A percentile compares a stretch with the other conserved stretches of the same genome.
phyloP scores from a whole-genome alignment of 1,140 invertebrate species.

The Ooceraea biroi region DNA sequence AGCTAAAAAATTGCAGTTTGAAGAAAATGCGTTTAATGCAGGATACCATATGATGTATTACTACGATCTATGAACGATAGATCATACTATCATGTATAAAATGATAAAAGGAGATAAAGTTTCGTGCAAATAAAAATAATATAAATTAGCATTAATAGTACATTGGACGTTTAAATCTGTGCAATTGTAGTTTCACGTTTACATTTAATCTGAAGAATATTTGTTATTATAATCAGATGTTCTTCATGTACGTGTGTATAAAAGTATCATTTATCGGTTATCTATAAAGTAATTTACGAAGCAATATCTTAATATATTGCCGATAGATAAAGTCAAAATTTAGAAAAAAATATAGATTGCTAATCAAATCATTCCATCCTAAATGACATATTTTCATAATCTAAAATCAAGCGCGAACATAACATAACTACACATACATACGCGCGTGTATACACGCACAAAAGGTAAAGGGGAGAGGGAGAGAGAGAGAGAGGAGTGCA shows the following conservation, averaged over 20 bases:
- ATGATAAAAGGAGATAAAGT: slow-evolving; percentile 30
- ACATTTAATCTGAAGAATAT: slow-evolving; percentile 28
- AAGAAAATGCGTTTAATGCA: background rate
- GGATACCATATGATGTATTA: background rate
- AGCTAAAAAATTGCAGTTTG: background rate
- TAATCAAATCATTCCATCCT: slow-evolving; percentile 32
- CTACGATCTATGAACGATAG: slow-evolving; percentile 4
- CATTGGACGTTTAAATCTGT: slow-evolving; percentile 39
- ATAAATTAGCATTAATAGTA: slow-evolving; percentile 31
- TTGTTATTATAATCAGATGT: slow-evolving; percentile 43
- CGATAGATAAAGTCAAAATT: slow-evolving; percentile 32
- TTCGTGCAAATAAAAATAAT: background rate
- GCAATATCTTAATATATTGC: slow-evolving; percentile 32
- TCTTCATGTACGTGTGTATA: background rate
- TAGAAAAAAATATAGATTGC: slow-evolving; percentile 21
- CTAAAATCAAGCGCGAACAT: slow-evolving; percentile 1
- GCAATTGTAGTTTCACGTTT: slow-evolving; percentile 47
- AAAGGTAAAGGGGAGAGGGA: no score
- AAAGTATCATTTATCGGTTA: background rate
- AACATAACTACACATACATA: background rate
- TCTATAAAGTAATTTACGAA: slow-evolving; percentile 17
- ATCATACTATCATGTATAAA: background rate
- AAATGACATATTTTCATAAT: slow-evolving; percentile 34
- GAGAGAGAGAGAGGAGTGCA: no score
- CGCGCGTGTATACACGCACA: no score